Evolutionary conservation across 2,888 invertebrate species (phyloP), one percentile per base, ranked within the genome.

Genomic region (Thecophora atra): DNA sequence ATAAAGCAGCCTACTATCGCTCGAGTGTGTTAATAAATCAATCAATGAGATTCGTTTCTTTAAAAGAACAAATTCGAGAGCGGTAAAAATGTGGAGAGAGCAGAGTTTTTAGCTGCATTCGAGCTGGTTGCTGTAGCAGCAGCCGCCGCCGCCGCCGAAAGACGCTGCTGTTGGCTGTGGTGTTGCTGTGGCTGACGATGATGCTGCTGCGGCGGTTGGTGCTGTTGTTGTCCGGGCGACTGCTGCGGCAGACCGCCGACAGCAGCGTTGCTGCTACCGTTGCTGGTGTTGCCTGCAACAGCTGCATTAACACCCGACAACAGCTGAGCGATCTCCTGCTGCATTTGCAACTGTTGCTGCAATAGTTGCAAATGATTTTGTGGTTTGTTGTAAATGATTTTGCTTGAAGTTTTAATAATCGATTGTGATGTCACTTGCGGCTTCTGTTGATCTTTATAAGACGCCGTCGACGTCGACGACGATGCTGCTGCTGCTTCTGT

Each of bases 371-470:
- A 81, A 60, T 83, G 83, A 77, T 83, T 83, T 71, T 83, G 83
- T 24, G 83, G 84, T 74, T 83, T 83, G 64, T 84, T 83, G 73
- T 83, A 83, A 28, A 83, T 82, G 73, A 83, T 83, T 74, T 83
- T 83, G 26, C 82, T 82, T 2, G 84, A 80, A 52, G 83, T 83
- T 74, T 82, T 83, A 37, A 83, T 76, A 64, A 83, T 69, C 19
- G 76, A 70, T 60, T 73, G 72, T 13, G 52, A 42, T 56, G 54
- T 17, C 21, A 54, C 54, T 60, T 66, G 66, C 54, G 30, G 69
- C 42, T 60, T 62, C 44, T 60, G 28, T 21, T 62, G 24, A 11
- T 47, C 52, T 51, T 52, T 37, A 19, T 24, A 62, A 28, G 30
- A 44, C 13, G 54, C 37, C 56, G 52, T 13, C 24, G 52, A 13